Percentiles rank a stretch among this genome's conserved stretches.
Evolutionary conservation across 2,113 vertebrate genomes (phyloP).

Genomic region (Pollimyrus isidori): DNA sequence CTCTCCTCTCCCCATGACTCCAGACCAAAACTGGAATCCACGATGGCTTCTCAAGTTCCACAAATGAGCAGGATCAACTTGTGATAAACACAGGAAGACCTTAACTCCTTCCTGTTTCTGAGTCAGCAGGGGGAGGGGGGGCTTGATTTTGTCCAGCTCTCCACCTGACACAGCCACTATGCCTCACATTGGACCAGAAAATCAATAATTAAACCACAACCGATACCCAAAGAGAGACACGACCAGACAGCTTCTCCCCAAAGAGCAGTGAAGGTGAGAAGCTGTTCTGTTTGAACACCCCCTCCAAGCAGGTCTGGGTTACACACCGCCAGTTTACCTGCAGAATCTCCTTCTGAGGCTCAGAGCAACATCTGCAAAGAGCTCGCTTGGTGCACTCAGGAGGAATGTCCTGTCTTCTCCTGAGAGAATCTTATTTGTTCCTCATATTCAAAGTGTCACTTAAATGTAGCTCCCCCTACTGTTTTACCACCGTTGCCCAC

Average conservation of each 20-base stretch:
- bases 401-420: not conserved
- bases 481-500: not conserved
- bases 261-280: not conserved
- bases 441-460: not conserved
- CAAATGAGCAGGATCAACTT: not conserved
- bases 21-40: not conserved
- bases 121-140: not conserved
- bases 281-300: not conserved
- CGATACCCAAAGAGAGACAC: not conserved
- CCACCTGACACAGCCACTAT: not conserved
- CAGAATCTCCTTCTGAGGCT: not conserved
- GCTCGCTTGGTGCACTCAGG: not conserved
- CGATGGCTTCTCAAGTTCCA: not conserved
- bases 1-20: not conserved
- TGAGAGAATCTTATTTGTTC: not conserved
- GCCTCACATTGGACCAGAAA: not conserved
- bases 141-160: not conserved
- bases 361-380: not conserved
- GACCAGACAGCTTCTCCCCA: not conserved
- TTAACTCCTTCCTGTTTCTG: not conserved
- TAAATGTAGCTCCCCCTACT: not conserved
- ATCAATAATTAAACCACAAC: not conserved
- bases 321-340: not conserved
- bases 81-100: not conserved
- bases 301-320: not conserved